phyloP scores from a whole-genome alignment of 2,113 vertebrate species.

The Anhinga anhinga region DNA sequence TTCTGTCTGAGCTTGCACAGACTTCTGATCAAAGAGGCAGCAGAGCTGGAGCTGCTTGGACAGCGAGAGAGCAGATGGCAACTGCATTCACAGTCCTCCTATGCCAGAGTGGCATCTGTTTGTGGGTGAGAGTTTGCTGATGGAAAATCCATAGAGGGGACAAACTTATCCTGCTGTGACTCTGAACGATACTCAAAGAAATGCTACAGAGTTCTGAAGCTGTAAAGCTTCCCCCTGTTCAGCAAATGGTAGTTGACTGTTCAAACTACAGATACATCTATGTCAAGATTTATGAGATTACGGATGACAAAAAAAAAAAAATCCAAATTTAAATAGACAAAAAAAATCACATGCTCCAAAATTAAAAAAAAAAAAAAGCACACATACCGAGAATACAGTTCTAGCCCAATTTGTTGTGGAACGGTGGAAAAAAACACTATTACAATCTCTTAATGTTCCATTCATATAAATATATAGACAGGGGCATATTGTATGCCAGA shows the following conservation, averaged over 20 bases:
- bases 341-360: not conserved
- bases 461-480: accelerated
- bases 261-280: too few relatives aligned
- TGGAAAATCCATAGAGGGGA: not conserved
- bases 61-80: conserved; percentile 19
- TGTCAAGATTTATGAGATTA: not conserved
- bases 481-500: not conserved
- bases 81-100: not conserved
- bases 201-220: not conserved
- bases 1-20: not conserved
- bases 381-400: accelerated
- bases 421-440: not conserved
- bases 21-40: not conserved
- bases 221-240: not conserved
- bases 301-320: not conserved
- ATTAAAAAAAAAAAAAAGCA: not conserved
- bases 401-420: not conserved
- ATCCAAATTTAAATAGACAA: not conserved
- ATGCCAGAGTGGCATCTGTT: not conserved
- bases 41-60: conserved; percentile 1
- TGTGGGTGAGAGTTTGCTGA: not conserved
- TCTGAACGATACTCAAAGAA: not conserved
- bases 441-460: not conserved
- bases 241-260: not conserved
- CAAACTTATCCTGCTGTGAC: not conserved